Base-by-base conservation (phyloP, 2,888 invertebrate species). In the Hirtodrosophila cameraria region DNA sequence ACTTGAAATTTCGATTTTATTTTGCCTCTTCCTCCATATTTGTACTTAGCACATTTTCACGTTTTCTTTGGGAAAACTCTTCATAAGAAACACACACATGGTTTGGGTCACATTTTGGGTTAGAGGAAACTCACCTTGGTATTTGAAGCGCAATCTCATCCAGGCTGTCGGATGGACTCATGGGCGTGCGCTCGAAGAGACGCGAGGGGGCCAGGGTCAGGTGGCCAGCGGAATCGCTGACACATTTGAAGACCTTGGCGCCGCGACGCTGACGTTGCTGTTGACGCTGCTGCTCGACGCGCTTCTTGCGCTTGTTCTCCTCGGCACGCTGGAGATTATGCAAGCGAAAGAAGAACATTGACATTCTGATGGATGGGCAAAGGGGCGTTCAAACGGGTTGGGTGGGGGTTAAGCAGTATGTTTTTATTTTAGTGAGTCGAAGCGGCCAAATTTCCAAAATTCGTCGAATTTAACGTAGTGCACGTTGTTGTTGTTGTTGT, bases 271-370 rank as follows among this genome's bases (percentile, higher is more conserved):
- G 90, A 42, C 92, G 90, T 65, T 90, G 90, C 78, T 91, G 89
- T 31, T 90, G 91, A 8, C 90, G 89, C 59, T 92, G 91, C 48
- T 90, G 90, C 67, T 91, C 91, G 53, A 72, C 91, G 85, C 93
- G 92, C 88, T 93, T 93, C 89, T 94, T 94, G 75, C 94, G 93
- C 90, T 94, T 94, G 88, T 93, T 93, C 91, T 96, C 96, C 92
- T 95, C 95, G 90, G 95, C 95, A 72, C 97, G 94, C 91, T 95
- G 96, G 90, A 96, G 94, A 92, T 96, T 96, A 94, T 96, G 97
- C 91, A 97, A 94, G 87, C 97, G 97, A 92, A 97, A 97, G 95
- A 97, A 97, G 94, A 97, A 97, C 94, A 97, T 94, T 93, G 97
- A 97, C 97, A 97, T 97, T 92, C 94, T 95, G 92, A 71, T 28